These are phyloP conservation scores for Tribolium castaneum DNA, from an alignment of 1,140 invertebrate genomes.

Conservation along the genomic window DNA sequence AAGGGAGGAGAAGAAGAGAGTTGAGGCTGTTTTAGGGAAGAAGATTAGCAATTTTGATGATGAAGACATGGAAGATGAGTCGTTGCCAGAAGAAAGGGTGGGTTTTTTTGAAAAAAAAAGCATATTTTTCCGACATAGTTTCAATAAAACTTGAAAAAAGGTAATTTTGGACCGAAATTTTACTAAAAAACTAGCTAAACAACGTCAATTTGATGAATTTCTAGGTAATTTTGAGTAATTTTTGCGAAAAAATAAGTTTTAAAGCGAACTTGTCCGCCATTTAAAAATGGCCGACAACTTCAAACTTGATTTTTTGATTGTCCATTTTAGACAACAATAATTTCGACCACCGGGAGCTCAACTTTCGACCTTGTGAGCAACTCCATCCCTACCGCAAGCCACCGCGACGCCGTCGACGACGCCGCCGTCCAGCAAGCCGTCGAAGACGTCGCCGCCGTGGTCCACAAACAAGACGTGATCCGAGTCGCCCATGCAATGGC, in stretches of 20 bases:
- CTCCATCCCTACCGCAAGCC: slow-evolving; percentile 58
- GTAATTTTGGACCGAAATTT: no score
- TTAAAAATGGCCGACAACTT: no score
- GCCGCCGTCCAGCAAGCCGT: slow-evolving; percentile 69
- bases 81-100: slow-evolving; percentile 61
- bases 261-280: no score
- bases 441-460: slow-evolving; percentile 70
- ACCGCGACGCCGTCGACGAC: slow-evolving; percentile 65
- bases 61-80: slow-evolving; percentile 75
- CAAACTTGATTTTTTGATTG: slow-evolving; percentile 41
- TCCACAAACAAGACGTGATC: slow-evolving; percentile 75
- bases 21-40: slow-evolving; percentile 67
- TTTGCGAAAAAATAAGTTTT: no score
- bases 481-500: slow-evolving; percentile 83
- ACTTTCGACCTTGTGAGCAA: slow-evolving; percentile 63
- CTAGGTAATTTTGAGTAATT: no score
- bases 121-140: no score
- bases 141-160: no score
- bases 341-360: slow-evolving; percentile 57
- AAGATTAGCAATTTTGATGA: slow-evolving; percentile 66
- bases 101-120: no score
- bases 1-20: slow-evolving; percentile 75
- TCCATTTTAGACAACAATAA: slow-evolving; percentile 49
- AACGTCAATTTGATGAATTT: no score
- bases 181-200: no score